A percentile compares a stretch with the other conserved stretches of the same genome.
These are phyloP conservation scores for Aphidoletes aphidimyza DNA, from an alignment of 2,888 invertebrate species.

Conservation along the genomic window DNA sequence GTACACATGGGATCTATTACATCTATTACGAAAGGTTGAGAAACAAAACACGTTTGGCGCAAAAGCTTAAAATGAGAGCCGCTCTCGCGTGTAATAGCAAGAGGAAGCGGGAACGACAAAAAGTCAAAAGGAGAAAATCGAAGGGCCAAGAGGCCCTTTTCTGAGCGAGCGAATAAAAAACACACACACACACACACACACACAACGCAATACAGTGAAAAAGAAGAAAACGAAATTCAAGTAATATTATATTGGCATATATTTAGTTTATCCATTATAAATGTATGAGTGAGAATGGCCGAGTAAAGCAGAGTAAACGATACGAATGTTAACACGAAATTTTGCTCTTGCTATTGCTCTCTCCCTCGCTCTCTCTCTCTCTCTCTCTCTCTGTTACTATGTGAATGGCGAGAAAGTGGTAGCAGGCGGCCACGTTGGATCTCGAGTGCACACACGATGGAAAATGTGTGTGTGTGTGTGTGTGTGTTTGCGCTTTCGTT, in stretches of 20 bases:
- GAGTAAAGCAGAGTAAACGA: background rate
- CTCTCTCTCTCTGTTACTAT: background rate
- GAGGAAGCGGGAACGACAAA: too few species aligned
- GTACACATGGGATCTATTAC: slow-evolving; percentile 46
- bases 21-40: slow-evolving; percentile 27
- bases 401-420: background rate
- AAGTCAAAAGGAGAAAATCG: background rate
- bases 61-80: too few species aligned
- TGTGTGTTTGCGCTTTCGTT: background rate
- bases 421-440: too few species aligned
- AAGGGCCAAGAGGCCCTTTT: too few species aligned
- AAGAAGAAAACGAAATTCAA: background rate
- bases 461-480: background rate
- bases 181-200: too few species aligned
- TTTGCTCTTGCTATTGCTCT: too few species aligned
- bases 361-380: too few species aligned
- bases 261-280: slow-evolving; percentile 13
- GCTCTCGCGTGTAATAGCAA: too few species aligned
- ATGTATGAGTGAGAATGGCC: background rate
- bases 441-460: too few species aligned
- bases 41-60: slow-evolving; percentile 32
- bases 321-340: background rate
- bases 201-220: background rate
- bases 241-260: slow-evolving; percentile 22
- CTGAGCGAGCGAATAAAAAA: background rate